These are phyloP conservation scores for Thaumetopoea pityocampa DNA, from an alignment of 1,140 invertebrate genomes.

Conservation along the genomic window DNA sequence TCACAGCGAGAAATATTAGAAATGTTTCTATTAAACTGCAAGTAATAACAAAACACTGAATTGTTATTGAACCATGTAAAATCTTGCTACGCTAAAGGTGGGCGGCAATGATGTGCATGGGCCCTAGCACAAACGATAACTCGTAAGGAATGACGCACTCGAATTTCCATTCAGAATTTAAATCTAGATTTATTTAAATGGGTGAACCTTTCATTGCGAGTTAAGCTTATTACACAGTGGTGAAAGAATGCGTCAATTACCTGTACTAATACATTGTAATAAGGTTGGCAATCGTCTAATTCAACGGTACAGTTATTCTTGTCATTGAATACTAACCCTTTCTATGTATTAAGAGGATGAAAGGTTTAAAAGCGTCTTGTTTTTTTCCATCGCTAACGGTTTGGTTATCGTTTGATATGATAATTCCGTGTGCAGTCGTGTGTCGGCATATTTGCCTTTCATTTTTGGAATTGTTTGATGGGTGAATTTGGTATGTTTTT, in stretches of 20 bases:
- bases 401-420: slow-evolving; percentile 66
- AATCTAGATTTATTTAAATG: slow-evolving; percentile 66
- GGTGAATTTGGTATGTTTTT: too few relatives aligned
- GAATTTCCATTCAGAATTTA: slow-evolving; percentile 47
- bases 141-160: slow-evolving; percentile 31
- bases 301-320: slow-evolving; percentile 1
- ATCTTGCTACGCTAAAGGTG: too few relatives aligned
- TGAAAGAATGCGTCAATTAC: slow-evolving; percentile 5
- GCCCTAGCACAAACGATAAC: too few relatives aligned
- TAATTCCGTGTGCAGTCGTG: slow-evolving; percentile 57
- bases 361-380: slow-evolving; percentile 61
- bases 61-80: too few relatives aligned
- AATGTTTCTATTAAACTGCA: too few relatives aligned
- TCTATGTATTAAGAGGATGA: slow-evolving; percentile 61
- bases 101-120: too few relatives aligned
- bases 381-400: slow-evolving; percentile 48
- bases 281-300: slow-evolving; percentile 29
- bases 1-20: too few relatives aligned
- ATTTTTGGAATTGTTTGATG: slow-evolving; percentile 16
- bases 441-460: slow-evolving; percentile 43
- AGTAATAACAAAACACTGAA: too few relatives aligned
- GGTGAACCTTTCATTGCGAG: slow-evolving; percentile 58
- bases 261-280: slow-evolving; percentile 11
- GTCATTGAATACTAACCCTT: slow-evolving; percentile 39
- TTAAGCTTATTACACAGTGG: slow-evolving; percentile 43